Percentiles rank a stretch among this genome's conserved stretches.
These are phyloP conservation scores for Heteromyza rotundicornis DNA, from an alignment of 2,888 invertebrate genomes.

Conservation along the genomic window DNA sequence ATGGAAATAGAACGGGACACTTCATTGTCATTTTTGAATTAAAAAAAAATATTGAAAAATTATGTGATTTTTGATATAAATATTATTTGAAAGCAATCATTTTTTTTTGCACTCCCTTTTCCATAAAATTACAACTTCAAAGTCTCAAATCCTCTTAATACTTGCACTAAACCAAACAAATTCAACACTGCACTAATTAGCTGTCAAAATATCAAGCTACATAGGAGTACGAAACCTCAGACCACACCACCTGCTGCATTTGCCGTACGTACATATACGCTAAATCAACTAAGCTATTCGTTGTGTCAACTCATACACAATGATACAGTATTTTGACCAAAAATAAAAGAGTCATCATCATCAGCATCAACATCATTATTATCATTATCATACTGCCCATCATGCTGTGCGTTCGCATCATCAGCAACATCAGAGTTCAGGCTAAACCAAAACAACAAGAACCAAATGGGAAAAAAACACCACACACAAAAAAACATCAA, in stretches of 20 bases:
- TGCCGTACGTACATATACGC: not conserved
- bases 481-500: not conserved
- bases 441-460: not conserved
- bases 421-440: not conserved
- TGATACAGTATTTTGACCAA: not conserved
- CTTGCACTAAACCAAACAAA: no score
- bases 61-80: no score
- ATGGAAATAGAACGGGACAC: no score
- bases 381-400: not conserved
- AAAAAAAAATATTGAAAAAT: no score
- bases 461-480: no score
- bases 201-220: constrained; percentile 52
- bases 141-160: no score
- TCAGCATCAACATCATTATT: not conserved
- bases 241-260: not conserved
- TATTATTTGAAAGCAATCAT: no score
- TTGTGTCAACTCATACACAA: constrained; percentile 9
- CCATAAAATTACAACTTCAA: no score
- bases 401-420: not conserved
- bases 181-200: constrained; percentile 52
- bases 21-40: no score
- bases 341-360: constrained; percentile 28
- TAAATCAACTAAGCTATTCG: not conserved
- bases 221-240: no score
- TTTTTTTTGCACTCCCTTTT: no score